Conservation (phyloP, 2,888 invertebrate genomes). For the Cryptophagus acutangulus region DNA sequence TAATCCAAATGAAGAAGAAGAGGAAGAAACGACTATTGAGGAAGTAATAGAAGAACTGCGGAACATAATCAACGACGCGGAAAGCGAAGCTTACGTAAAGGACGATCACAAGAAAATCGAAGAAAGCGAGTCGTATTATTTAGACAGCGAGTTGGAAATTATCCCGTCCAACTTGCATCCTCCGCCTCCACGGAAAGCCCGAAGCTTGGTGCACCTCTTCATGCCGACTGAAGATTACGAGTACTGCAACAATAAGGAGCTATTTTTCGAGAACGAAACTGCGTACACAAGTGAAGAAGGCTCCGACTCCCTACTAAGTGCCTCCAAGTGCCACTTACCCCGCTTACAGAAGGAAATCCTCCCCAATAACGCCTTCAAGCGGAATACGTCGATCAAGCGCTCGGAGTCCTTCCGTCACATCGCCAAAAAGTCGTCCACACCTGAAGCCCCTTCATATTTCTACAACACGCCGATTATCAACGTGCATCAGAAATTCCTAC, state of each 20-base stretch:
- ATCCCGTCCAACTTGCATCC: constrained; percentile 74
- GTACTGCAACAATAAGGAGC: constrained; percentile 51
- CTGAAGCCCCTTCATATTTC: constrained; percentile 21
- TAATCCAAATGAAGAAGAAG: constrained; percentile 35
- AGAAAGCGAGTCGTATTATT: constrained; percentile 51
- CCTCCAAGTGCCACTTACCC: constrained; percentile 48
- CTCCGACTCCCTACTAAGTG: constrained; percentile 66
- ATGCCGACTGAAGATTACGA: constrained; percentile 56
- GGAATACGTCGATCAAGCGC: constrained; percentile 25
- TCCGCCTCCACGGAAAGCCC: constrained; percentile 72
- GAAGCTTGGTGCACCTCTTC: constrained; percentile 66
- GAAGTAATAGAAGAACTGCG: constrained; percentile 81
- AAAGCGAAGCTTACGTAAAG: constrained; percentile 60
- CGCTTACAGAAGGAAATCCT: constrained; percentile 11
- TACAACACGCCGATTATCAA: constrained; percentile 24
- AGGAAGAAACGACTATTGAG: constrained; percentile 68
- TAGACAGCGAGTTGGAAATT: constrained; percentile 60
- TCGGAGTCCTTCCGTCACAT: constrained; percentile 32
- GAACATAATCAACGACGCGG: constrained; percentile 80
- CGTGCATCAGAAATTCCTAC: constrained; percentile 18
- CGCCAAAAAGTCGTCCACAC: constrained; percentile 15
- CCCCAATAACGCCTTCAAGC: constrained; percentile 7
- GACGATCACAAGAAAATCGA: constrained; percentile 38
- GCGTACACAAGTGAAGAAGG: constrained; percentile 62
- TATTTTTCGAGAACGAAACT: constrained; percentile 55